Evolutionary conservation across 2,113 vertebrate species (phyloP), one percentile per base, ranked within the genome.

Genomic region (Aegypius monachus): DNA sequence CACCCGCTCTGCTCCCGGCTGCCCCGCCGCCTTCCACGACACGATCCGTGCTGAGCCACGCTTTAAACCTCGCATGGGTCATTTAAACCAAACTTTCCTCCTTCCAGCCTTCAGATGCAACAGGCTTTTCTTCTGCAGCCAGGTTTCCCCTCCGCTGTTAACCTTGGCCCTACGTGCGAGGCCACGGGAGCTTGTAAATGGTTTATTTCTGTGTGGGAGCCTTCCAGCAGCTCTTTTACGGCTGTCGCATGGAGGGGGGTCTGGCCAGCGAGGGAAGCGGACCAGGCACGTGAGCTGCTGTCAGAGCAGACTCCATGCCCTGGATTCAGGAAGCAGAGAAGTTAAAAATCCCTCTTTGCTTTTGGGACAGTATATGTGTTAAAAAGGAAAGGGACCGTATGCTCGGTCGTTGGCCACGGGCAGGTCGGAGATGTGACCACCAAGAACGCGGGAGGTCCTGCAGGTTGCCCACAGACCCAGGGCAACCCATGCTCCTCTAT

Each of bases 201-300:
- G 88, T 92, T 95, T 93, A 89, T 93, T 95, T 92, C 66, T 72
- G 40, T 43, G 74, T 27, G 20, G 88, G 88, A 92, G 83, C 80
- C 63, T 96, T 92, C 83, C 96, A 97, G 70, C 82, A 88, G 74
- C 38, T 70, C 73, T 85, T 90, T 94, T 72, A 96, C 0, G 0
- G 74, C 66, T 34, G 26, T 26, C 4, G 0, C 52, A 2, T 79
- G 92, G 70, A 85, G 79, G 42, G 27, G 61, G 66, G 52, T 56
- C 94, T 78, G 38, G 66, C 52, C 1, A 0, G 32, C 2, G 2
- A 87, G 50, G 42, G 47, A 86, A 83, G 81, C 4, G 1, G 47
- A 72, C 66, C 56, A 86, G 62, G 74, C 66, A 79, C 0, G 0
- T 10, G 15, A 71, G 42, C 40, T 85, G 65, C 32, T 55, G 42